A percentile compares a stretch with the other conserved stretches of the same genome.
These are phyloP conservation scores for Micromesistius poutassou DNA, from an alignment of 2,797 vertebrate genomes.

Conservation along the genomic window DNA sequence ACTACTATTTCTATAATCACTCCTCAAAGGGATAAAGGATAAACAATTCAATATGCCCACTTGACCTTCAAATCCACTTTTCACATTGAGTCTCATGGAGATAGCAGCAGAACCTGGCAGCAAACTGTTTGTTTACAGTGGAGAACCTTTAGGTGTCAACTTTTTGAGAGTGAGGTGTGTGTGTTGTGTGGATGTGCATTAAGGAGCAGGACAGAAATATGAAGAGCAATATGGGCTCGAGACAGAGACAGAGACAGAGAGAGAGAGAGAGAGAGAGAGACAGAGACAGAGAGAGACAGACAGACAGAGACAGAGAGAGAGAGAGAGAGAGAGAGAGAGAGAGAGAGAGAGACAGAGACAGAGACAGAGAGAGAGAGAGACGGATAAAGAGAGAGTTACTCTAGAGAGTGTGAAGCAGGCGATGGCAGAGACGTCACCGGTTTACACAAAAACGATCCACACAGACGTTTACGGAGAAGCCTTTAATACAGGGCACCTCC, in stretches of 20 bases:
- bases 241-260: conserved; percentile 20
- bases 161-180: not conserved
- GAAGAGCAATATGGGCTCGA: conserved; percentile 12
- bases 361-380: too few species aligned
- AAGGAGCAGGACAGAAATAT: conserved; percentile 7
- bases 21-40: not conserved
- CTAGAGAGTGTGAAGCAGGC: conserved; percentile 20
- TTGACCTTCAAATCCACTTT: not conserved
- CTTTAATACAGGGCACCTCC: conserved; percentile 61
- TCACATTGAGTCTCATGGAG: not conserved
- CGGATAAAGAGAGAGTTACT: not conserved
- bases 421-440: conserved; percentile 24
- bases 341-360: too few species aligned
- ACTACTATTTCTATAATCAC: not conserved
- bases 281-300: too few species aligned
- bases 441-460: conserved; percentile 53
- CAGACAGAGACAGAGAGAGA: too few species aligned
- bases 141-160: not conserved
- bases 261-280: conserved; percentile 16
- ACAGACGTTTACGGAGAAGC: conserved; percentile 49
- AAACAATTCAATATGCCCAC: not conserved
- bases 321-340: conserved; percentile 32
- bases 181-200: conserved; percentile 2
- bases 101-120: not conserved
- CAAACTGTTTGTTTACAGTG: not conserved